Percentiles rank a stretch among this genome's conserved stretches.
Evolutionary conservation across 2,113 vertebrate species (phyloP).

Genomic region (Uria aalge): DNA sequence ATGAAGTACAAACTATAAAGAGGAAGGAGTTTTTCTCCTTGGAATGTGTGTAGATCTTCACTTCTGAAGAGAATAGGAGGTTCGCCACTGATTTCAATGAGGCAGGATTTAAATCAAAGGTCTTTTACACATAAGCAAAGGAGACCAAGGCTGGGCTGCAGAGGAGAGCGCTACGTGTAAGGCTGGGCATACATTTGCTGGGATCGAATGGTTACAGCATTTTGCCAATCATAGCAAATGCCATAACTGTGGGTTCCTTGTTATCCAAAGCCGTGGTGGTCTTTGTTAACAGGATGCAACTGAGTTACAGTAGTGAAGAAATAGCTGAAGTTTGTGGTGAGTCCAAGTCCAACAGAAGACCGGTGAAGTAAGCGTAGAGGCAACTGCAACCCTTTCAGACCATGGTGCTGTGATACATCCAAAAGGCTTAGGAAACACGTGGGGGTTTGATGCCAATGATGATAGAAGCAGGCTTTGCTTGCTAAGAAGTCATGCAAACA

Average conservation of each 20-base stretch:
- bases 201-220: not conserved
- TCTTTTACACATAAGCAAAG: not conserved
- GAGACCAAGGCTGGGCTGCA: not conserved
- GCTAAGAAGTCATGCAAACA: not conserved
- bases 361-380: not conserved
- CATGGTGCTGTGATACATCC: not conserved
- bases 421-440: not conserved
- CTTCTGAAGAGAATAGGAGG: not conserved
- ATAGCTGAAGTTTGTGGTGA: not conserved
- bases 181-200: not conserved
- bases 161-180: not conserved
- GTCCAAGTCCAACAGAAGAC: not conserved
- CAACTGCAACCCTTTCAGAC: not conserved
- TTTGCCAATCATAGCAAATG: not conserved
- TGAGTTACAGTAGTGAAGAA: not conserved
- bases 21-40: not conserved
- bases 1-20: not conserved
- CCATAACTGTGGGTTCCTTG: not conserved
- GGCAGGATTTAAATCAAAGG: not conserved
- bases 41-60: not conserved
- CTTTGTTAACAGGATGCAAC: not conserved
- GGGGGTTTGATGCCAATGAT: not conserved
- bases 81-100: not conserved
- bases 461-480: not conserved
- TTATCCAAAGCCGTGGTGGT: not conserved